These are phyloP conservation scores for Arctocebus calabarensis DNA, from an alignment of 2,797 vertebrate genomes.

Conservation along the genomic window DNA sequence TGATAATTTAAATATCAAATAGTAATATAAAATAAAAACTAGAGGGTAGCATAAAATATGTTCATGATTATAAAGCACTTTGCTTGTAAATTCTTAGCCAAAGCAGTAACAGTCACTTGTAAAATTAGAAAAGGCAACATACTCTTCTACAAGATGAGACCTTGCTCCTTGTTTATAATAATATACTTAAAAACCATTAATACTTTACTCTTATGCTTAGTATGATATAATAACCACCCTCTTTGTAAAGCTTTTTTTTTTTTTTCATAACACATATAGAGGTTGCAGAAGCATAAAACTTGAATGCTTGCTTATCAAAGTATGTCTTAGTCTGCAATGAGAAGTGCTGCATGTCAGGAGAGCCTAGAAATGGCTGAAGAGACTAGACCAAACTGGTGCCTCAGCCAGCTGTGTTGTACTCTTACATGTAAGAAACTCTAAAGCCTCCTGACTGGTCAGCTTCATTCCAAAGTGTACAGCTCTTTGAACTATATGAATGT, in stretches of 20 bases:
- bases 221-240: neutral
- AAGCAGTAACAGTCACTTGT: neutral
- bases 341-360: neutral
- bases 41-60: constrained; percentile 21
- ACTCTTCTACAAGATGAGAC: neutral
- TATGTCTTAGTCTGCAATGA: neutral
- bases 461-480: neutral
- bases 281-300: neutral
- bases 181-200: neutral
- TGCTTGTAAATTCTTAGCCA: constrained; percentile 40
- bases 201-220: neutral
- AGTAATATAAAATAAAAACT: constrained; percentile 15
- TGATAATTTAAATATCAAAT: constrained; percentile 34
- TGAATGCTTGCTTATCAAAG: neutral
- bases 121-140: constrained; percentile 10
- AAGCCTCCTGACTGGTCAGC: neutral
- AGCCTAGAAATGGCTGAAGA: neutral
- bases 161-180: neutral
- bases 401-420: neutral
- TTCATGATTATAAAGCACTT: constrained; percentile 49
- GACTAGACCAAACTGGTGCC: neutral
- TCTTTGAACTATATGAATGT: neutral
- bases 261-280: neutral
- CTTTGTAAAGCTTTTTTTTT: neutral
- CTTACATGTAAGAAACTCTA: neutral